A percentile compares a stretch with the other conserved stretches of the same genome.
These are phyloP conservation scores for Alethe diademata DNA, from an alignment of 2,113 vertebrate species.

Conservation along the genomic window DNA sequence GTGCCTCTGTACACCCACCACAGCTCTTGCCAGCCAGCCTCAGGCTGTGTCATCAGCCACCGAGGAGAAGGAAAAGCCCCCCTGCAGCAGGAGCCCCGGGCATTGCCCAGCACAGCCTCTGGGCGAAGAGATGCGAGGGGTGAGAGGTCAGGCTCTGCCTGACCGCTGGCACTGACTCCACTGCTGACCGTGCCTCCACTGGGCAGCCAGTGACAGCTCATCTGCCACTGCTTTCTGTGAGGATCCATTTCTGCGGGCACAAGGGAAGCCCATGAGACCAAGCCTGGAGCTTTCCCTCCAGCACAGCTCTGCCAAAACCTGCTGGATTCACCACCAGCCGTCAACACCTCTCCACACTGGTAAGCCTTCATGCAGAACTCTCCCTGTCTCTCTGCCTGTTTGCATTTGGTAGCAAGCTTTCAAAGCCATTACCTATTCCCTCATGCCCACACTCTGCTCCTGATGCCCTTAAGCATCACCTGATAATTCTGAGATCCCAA, in stretches of 20 bases:
- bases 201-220: rapidly evolving
- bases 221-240: rapidly evolving
- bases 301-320: background rate
- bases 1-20: background rate
- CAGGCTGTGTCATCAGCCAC: background rate
- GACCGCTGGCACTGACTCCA: rapidly evolving
- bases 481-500: background rate
- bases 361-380: background rate
- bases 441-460: background rate
- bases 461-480: background rate
- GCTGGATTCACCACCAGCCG: rapidly evolving
- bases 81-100: background rate
- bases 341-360: background rate
- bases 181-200: background rate
- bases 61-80: background rate
- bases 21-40: background rate
- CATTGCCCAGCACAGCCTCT: background rate
- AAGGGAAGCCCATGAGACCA: background rate
- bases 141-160: background rate
- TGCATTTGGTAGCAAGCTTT: background rate
- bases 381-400: background rate
- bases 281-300: background rate
- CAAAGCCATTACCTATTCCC: background rate
- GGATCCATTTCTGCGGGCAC: background rate
- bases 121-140: background rate